Evolutionary conservation across 2,888 invertebrate species (phyloP).

Genomic region (Emmelina monodactyla): DNA sequence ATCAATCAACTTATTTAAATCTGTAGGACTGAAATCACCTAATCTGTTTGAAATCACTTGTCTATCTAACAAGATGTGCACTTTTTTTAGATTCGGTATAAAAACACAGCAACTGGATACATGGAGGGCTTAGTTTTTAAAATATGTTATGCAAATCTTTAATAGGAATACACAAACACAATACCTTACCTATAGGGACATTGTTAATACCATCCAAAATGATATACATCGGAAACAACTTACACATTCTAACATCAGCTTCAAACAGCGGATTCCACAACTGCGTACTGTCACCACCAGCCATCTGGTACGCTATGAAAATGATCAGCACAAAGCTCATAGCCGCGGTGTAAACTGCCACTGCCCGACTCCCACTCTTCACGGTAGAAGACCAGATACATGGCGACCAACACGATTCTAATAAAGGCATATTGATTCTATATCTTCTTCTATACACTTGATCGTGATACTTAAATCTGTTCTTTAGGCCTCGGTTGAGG

Average conservation of each 20-base stretch:
- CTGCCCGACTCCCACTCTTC: slow-evolving; percentile 77
- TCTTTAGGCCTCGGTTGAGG: too few species aligned
- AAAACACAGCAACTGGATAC: too few species aligned
- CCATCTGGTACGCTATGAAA: slow-evolving; percentile 76
- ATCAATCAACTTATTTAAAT: too few species aligned
- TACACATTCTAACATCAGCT: slow-evolving; percentile 79
- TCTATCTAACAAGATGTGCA: too few species aligned
- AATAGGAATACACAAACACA: slow-evolving; percentile 1
- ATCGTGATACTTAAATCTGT: too few species aligned
- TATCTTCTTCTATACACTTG: too few species aligned
- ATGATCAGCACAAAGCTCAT: slow-evolving; percentile 79
- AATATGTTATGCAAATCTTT: too few species aligned
- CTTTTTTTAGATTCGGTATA: too few species aligned
- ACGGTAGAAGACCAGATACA: slow-evolving; percentile 84
- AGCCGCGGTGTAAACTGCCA: slow-evolving; percentile 81
- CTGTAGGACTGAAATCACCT: too few species aligned
- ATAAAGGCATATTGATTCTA: slow-evolving; percentile 72
- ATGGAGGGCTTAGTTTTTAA: too few species aligned
- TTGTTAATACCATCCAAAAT: not conserved
- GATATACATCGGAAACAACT: too few species aligned
- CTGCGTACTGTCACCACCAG: slow-evolving; percentile 89
- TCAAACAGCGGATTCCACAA: slow-evolving; percentile 90
- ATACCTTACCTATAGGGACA: not conserved
- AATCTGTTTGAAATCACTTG: too few species aligned
- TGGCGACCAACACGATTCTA: slow-evolving; percentile 88